Evolutionary conservation across 92 coral and sea anemone genomes (phyloP).

Genomic region (Porites cylindrica): DNA sequence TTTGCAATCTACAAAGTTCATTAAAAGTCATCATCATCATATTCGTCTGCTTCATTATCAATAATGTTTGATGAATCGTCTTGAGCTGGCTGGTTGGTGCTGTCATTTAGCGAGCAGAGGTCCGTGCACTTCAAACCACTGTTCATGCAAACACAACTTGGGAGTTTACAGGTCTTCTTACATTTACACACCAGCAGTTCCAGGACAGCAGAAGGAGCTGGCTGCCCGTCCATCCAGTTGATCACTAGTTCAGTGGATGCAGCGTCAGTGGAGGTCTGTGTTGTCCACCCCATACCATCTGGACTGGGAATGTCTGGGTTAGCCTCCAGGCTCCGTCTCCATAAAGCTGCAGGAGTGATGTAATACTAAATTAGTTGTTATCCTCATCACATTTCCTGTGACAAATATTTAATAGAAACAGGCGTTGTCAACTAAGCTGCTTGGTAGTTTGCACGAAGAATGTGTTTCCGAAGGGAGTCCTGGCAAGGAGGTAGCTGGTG

Average conservation of each 20-base stretch:
- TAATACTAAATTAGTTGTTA: no score
- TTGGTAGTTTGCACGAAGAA: constrained; percentile 18
- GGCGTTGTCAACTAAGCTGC: neutral
- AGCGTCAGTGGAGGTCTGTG: constrained; percentile 6
- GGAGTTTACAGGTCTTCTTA: neutral
- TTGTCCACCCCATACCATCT: constrained; percentile 13
- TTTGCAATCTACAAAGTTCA: no score
- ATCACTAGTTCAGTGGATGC: constrained; percentile 25
- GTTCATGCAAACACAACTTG: constrained; percentile 42
- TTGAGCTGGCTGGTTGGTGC: no score
- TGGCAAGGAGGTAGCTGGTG: constrained; percentile 35
- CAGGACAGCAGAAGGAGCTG: constrained; percentile 44
- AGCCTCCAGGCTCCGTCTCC: constrained; percentile 22
- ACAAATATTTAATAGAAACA: no score
- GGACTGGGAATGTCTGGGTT: constrained; percentile 22
- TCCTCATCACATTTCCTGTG: no score
- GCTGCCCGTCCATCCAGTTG: constrained; percentile 47
- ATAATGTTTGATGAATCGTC: no score
- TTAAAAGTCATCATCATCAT: no score
- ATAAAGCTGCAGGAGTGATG: constrained; percentile 12
- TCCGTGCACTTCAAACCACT: constrained; percentile 54
- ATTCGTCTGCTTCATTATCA: no score
- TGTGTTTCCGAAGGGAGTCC: constrained; percentile 12
- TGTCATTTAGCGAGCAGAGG: neutral
- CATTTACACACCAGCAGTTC: constrained; percentile 30